Percentiles rank a stretch among this genome's conserved stretches.
These are phyloP conservation scores for Panonychus citri DNA, from an alignment of 1,140 invertebrate species.

Conservation along the genomic window DNA sequence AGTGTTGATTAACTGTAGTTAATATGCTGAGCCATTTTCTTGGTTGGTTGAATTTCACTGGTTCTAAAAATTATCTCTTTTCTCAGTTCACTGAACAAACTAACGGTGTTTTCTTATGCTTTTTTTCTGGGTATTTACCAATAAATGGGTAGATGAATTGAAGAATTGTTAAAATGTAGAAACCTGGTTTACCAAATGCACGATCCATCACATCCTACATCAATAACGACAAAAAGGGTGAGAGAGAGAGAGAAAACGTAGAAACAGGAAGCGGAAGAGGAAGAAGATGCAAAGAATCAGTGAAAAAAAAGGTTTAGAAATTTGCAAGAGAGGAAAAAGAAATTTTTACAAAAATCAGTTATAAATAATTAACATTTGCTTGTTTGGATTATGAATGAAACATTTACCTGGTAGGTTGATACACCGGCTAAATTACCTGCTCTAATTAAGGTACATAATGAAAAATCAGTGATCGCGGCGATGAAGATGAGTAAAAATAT, in stretches of 20 bases:
- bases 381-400: not conserved
- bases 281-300: too few species aligned
- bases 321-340: not conserved
- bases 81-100: not conserved
- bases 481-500: constrained; percentile 45
- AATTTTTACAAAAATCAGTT: not conserved
- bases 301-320: not conserved
- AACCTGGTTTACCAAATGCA: constrained; percentile 53
- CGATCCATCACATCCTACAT: constrained; percentile 45
- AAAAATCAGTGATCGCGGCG: constrained; percentile 57
- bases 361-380: not conserved
- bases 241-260: not conserved
- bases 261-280: not conserved
- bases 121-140: constrained; percentile 30
- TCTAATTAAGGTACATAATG: constrained; percentile 53
- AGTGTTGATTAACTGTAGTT: too few species aligned
- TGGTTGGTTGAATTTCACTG: too few species aligned
- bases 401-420: constrained; percentile 45
- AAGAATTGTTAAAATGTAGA: constrained; percentile 45
- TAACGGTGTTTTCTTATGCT: too few species aligned
- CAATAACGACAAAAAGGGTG: not conserved
- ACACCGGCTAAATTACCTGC: constrained; percentile 52
- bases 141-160: constrained; percentile 71
- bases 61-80: too few species aligned
- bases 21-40: too few species aligned